Evolutionary conservation across 2,888 invertebrate genomes (phyloP).

Genomic region (Tetragonisca angustula): DNA sequence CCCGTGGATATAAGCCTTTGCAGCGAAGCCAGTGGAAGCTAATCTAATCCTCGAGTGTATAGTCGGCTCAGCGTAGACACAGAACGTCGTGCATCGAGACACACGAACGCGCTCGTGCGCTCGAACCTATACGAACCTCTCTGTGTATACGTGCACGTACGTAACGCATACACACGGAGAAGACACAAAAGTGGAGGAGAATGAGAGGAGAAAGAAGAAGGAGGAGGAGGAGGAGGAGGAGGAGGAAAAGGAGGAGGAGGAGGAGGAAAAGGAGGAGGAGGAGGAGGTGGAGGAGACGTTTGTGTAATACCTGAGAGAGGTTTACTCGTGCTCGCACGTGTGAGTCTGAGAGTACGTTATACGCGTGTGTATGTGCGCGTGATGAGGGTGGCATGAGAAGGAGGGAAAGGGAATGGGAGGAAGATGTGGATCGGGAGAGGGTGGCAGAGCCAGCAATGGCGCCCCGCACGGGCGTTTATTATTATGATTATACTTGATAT

Average conservation of each 20-base stretch:
- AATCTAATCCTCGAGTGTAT: conserved; percentile 81
- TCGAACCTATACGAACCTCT: background rate
- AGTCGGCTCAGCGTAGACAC: conserved; percentile 70
- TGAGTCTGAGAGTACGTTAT: conserved; percentile 57
- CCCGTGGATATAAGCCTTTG: conserved; percentile 78
- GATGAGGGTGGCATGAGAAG: conserved; percentile 72
- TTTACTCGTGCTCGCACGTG: conserved; percentile 59
- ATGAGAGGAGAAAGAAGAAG: background rate
- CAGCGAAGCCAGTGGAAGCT: conserved; percentile 79
- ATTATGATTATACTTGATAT: conserved; percentile 84
- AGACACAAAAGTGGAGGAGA: conserved; percentile 50
- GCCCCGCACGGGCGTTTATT: conserved; percentile 83
- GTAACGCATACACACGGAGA: background rate
- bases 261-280: background rate
- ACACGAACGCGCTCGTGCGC: conserved; percentile 9
- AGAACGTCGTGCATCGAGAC: conserved; percentile 55
- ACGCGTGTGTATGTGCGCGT: conserved; percentile 61
- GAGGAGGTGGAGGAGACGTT: conserved; percentile 56
- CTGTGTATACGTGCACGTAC: background rate
- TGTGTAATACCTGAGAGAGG: conserved; percentile 70
- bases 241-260: conserved; percentile 43
- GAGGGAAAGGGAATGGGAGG: conserved; percentile 56
- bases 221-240: conserved; percentile 4
- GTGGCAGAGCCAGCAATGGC: conserved; percentile 81
- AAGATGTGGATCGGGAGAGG: conserved; percentile 64